Conservation (phyloP, 2,888 invertebrate genomes). For the Mechanitis messenoides region DNA sequence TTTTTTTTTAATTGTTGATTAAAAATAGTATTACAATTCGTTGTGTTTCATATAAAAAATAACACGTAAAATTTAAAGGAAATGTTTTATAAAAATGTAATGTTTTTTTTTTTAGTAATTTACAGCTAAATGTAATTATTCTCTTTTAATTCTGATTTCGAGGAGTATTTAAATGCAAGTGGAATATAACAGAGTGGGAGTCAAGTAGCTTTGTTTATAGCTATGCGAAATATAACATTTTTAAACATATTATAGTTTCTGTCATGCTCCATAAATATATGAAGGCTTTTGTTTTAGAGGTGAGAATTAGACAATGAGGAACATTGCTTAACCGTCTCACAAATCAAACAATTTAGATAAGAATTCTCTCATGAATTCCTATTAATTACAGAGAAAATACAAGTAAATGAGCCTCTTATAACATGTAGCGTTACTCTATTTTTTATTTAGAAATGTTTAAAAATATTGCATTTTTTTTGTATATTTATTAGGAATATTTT, state of each 20-base stretch:
- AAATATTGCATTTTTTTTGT: too few species aligned
- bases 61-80: too few species aligned
- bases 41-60: too few species aligned
- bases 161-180: conserved; percentile 7
- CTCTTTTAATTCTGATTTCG: too few species aligned
- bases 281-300: conserved; percentile 32
- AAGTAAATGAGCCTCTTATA: conserved; percentile 18
- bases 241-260: conserved; percentile 31
- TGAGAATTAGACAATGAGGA: conserved; percentile 34
- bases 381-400: conserved; percentile 28
- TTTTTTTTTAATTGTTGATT: too few species aligned
- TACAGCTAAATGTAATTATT: too few species aligned
- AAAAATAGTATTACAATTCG: too few species aligned
- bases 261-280: conserved; percentile 34
- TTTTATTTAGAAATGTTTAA: too few species aligned
- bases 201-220: conserved; percentile 34
- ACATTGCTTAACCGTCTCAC: conserved; percentile 29
- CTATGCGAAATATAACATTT: conserved; percentile 37
- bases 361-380: conserved; percentile 28
- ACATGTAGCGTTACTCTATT: too few species aligned
- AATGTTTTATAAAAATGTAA: neutral
- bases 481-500: too few species aligned
- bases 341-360: conserved; percentile 29
- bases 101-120: too few species aligned
- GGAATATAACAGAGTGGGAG: conserved; percentile 22